These are phyloP conservation scores for Malacosoma neustria DNA, from an alignment of 2,888 invertebrate species.

Conservation along the genomic window DNA sequence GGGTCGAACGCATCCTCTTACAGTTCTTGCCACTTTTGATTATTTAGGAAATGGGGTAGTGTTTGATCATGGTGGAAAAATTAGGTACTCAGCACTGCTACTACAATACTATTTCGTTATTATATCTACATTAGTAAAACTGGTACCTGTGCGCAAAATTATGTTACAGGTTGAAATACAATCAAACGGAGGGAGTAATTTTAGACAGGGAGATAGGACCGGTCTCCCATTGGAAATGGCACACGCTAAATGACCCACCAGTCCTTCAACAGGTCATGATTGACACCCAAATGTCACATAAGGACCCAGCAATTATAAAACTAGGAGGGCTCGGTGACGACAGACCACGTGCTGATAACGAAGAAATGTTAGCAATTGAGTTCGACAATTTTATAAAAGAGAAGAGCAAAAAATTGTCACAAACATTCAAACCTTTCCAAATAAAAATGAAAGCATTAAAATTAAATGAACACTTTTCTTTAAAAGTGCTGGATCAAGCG, in stretches of 20 bases:
- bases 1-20: conserved; percentile 43
- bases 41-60: conserved; percentile 60
- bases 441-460: conserved; percentile 64
- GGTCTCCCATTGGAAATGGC: conserved; percentile 64
- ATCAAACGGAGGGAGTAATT: conserved; percentile 63
- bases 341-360: conserved; percentile 34
- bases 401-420: conserved; percentile 48
- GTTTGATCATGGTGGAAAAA: conserved; percentile 58
- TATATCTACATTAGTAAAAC: not conserved
- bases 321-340: conserved; percentile 26
- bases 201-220: conserved; percentile 54
- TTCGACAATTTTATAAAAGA: conserved; percentile 62
- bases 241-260: conserved; percentile 59
- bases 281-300: conserved; percentile 51
- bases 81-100: conserved; percentile 38
- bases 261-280: conserved; percentile 64
- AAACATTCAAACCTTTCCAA: conserved; percentile 57
- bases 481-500: conserved; percentile 56
- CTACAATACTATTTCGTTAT: not conserved
- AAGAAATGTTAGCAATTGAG: conserved; percentile 61
- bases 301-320: conserved; percentile 48
- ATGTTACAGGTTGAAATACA: conserved; percentile 49
- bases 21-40: conserved; percentile 56
- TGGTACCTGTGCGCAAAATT: conserved; percentile 4
- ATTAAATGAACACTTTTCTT: conserved; percentile 59